Evolutionary conservation across 2,888 invertebrate genomes (phyloP).

Genomic region (Adelphocoris suturalis): DNA sequence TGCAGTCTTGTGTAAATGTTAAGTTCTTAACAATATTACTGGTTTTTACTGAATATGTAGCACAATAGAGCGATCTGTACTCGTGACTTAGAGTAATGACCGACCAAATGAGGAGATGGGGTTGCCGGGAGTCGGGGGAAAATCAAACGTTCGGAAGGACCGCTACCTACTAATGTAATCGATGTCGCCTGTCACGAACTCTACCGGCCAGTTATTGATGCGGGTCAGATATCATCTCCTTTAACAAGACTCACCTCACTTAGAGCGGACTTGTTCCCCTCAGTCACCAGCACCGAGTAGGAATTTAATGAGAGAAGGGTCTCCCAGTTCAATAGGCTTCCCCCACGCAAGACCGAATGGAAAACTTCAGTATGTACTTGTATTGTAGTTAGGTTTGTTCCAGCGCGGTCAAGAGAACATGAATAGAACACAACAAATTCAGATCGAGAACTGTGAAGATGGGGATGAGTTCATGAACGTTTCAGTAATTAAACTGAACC

Average conservation of each 20-base stretch:
- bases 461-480: no score
- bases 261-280: background rate
- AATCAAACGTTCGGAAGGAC: background rate
- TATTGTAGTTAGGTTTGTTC: no score
- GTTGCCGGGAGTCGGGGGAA: background rate
- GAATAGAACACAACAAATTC: no score
- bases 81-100: no score
- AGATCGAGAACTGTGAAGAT: no score
- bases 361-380: background rate
- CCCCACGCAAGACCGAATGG: background rate
- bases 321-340: background rate
- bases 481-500: no score
- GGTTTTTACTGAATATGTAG: no score
- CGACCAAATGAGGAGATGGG: no score
- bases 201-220: slow-evolving; percentile 60
- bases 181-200: slow-evolving; percentile 58
- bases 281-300: background rate
- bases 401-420: no score
- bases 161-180: slow-evolving; percentile 51
- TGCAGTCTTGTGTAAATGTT: no score
- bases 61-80: no score
- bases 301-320: slow-evolving; percentile 3
- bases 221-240: slow-evolving; percentile 52
- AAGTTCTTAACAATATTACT: no score
- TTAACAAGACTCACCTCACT: slow-evolving; percentile 46